These are phyloP conservation scores for Ptychodera flava DNA, from an alignment of 35 echinoderm and acorn worm species.

Conservation along the genomic window DNA sequence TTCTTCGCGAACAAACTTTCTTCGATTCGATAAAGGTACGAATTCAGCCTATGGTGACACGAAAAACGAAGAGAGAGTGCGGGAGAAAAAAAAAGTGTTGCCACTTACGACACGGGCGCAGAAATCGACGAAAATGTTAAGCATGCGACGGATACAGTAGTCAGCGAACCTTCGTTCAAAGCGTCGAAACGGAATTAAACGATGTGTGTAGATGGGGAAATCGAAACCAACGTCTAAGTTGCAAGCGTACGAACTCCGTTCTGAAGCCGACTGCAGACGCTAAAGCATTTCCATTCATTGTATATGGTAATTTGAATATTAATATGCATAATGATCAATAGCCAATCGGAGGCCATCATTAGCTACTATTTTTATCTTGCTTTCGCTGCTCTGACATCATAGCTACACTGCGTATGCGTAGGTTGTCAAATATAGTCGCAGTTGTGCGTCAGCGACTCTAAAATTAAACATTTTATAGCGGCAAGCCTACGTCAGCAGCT, in stretches of 20 bases:
- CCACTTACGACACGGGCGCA: too few relatives aligned
- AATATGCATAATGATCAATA: background rate
- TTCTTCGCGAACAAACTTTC: too few relatives aligned
- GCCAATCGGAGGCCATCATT: background rate
- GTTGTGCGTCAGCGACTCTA: background rate
- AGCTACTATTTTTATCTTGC: background rate
- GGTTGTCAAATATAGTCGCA: background rate
- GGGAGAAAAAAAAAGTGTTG: too few relatives aligned
- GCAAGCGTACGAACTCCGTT: background rate
- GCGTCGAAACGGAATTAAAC: background rate
- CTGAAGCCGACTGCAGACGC: background rate
- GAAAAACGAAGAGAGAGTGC: too few relatives aligned
- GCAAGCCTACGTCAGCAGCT: background rate
- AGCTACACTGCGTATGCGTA: background rate
- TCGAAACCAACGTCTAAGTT: background rate
- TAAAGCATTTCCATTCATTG: background rate
- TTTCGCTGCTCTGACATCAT: background rate
- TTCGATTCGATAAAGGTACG: too few relatives aligned
- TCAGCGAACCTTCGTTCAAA: too few relatives aligned
- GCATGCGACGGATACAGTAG: too few relatives aligned
- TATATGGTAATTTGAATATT: background rate
- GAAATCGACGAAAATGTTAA: too few relatives aligned
- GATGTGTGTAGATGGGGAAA: background rate
- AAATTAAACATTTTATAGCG: background rate
- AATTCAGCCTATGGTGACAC: too few relatives aligned